These are phyloP conservation scores for Cephus runcator DNA, from an alignment of 2,888 invertebrate genomes.

Conservation along the genomic window DNA sequence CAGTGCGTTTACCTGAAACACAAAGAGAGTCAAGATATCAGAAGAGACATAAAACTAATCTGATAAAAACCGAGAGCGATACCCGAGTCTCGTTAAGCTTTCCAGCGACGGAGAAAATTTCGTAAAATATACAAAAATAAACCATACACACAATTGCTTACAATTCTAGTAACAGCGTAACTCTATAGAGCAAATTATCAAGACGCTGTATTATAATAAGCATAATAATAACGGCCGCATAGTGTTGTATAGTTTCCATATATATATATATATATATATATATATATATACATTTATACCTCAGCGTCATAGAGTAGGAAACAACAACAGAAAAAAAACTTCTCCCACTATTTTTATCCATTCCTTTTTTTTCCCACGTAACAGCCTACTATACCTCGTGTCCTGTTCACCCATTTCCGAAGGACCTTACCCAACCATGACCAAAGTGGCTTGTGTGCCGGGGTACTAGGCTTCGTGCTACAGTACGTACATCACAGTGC, in stretches of 20 bases:
- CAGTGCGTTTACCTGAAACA: background rate
- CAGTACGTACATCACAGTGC: background rate
- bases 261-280: too few relatives aligned
- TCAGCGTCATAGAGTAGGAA: background rate
- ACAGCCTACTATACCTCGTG: constrained; percentile 43
- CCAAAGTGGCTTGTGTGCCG: constrained; percentile 39
- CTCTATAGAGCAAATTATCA: background rate
- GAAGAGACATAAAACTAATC: background rate
- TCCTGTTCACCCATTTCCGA: constrained; percentile 63
- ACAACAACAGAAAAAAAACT: background rate
- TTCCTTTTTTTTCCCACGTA: constrained; percentile 51
- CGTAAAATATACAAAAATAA: background rate
- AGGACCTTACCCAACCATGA: constrained; percentile 61
- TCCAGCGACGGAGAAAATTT: background rate
- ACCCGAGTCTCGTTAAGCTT: background rate
- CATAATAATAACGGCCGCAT: too few relatives aligned
- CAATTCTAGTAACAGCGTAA: too few relatives aligned
- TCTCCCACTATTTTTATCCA: constrained; percentile 22
- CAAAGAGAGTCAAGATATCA: background rate
- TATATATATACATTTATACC: too few relatives aligned
- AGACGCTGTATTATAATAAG: too few relatives aligned
- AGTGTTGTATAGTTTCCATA: too few relatives aligned
- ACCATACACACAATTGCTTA: background rate
- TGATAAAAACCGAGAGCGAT: background rate
- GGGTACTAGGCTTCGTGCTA: background rate